A percentile compares a stretch with the other conserved stretches of the same genome.
Conservation (phyloP, 2,797 vertebrate species). For the Dipus sagitta region DNA sequence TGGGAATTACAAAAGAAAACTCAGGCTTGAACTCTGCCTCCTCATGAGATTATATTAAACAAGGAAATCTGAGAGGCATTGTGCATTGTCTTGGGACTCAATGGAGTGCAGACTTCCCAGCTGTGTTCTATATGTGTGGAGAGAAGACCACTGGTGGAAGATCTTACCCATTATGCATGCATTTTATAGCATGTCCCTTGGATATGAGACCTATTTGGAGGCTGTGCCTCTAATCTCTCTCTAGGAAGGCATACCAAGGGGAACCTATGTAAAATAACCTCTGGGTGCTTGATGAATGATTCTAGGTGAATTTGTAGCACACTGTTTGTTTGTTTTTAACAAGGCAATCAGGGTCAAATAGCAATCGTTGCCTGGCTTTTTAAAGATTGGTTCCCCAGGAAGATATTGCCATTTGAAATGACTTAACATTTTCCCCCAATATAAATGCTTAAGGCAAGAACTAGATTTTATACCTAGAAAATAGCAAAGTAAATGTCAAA, state of each 20-base stretch:
- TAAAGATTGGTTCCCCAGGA: constrained; percentile 71
- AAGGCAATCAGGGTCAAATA: constrained; percentile 68
- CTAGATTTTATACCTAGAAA: constrained; percentile 77
- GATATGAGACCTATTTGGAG: not conserved
- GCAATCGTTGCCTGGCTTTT: constrained; percentile 63
- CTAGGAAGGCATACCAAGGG: not conserved
- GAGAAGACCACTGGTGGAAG: not conserved
- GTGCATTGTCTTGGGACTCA: constrained; percentile 18
- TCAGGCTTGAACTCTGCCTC: constrained; percentile 54
- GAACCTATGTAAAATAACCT: constrained; percentile 45
- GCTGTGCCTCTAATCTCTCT: not conserved
- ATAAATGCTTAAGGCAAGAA: constrained; percentile 78
- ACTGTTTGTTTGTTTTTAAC: constrained; percentile 68
- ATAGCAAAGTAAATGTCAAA: constrained; percentile 79
- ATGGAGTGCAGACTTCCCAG: not conserved
- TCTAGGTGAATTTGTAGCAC: constrained; percentile 51
- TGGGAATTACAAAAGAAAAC: constrained; percentile 66
- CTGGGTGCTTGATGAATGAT: constrained; percentile 55
- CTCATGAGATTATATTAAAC: constrained; percentile 33
- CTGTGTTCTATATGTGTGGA: not conserved
- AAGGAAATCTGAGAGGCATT: constrained; percentile 42
- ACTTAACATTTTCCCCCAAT: constrained; percentile 74
- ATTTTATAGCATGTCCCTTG: not conserved
- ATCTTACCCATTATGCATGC: not conserved
- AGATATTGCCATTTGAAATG: constrained; percentile 82